Percentiles rank a stretch among this genome's conserved stretches.
These are phyloP conservation scores for Halictus ligatus DNA, from an alignment of 2,888 invertebrate genomes.

Conservation along the genomic window DNA sequence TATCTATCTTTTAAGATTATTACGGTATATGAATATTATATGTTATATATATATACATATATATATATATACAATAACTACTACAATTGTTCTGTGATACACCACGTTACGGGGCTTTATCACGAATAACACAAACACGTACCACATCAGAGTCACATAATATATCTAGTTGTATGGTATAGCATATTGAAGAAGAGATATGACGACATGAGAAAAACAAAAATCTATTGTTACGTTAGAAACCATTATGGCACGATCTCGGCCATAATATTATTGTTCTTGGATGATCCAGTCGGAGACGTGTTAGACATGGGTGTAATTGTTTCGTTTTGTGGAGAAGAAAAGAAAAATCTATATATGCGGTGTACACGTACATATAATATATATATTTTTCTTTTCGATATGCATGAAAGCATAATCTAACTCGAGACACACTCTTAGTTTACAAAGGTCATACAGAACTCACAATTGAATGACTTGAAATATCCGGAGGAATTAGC, in stretches of 20 bases:
- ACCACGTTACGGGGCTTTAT: slow-evolving; percentile 84
- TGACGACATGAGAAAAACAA: slow-evolving; percentile 53
- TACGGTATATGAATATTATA: slow-evolving; percentile 77
- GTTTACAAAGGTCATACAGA: slow-evolving; percentile 67
- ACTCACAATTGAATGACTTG: slow-evolving; percentile 65
- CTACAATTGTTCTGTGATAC: slow-evolving; percentile 84
- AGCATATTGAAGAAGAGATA: slow-evolving; percentile 63
- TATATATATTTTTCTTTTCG: slow-evolving; percentile 11
- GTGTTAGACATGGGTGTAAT: slow-evolving; percentile 42
- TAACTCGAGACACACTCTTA: slow-evolving; percentile 46
- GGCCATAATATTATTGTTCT: slow-evolving; percentile 61
- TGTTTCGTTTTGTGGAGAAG: slow-evolving; percentile 49
- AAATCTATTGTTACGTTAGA: slow-evolving; percentile 64
- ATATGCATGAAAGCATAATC: slow-evolving; percentile 48
- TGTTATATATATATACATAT: slow-evolving; percentile 55
- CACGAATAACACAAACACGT: slow-evolving; percentile 76
- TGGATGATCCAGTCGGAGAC: slow-evolving; percentile 37
- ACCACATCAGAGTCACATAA: slow-evolving; percentile 73
- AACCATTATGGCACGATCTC: slow-evolving; percentile 58
- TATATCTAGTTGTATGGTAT: slow-evolving; percentile 71
- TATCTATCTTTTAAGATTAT: slow-evolving; percentile 81
- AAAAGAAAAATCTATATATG: slow-evolving; percentile 20
- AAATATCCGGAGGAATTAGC: slow-evolving; percentile 46
- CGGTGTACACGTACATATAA: neutral
- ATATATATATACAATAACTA: slow-evolving; percentile 71